Percentiles rank a stretch among this genome's conserved stretches.
Conservation (phyloP, 2,888 invertebrate genomes). For the Caradrina clavipalpis region DNA sequence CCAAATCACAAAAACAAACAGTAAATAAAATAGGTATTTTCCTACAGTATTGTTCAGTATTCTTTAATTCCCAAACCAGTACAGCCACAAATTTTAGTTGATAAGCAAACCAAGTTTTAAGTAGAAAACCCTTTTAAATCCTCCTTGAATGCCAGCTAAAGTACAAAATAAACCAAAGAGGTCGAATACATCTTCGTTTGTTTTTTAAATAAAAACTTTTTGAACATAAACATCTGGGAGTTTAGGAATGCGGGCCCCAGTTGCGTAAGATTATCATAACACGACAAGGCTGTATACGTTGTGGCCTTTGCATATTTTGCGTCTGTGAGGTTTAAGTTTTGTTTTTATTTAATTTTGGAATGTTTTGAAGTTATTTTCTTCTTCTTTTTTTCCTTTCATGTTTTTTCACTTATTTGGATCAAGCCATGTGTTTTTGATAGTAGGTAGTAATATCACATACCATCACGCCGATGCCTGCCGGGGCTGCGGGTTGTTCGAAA, state of each 20-base stretch:
- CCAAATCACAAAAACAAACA: background rate
- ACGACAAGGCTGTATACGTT: conserved; percentile 56
- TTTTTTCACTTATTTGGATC: no score
- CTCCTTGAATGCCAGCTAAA: conserved; percentile 10
- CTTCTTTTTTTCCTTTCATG: background rate
- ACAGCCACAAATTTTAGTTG: conserved; percentile 6
- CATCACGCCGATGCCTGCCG: no score
- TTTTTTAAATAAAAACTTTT: conserved; percentile 55
- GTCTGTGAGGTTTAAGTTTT: conserved; percentile 33
- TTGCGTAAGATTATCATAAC: conserved; percentile 64
- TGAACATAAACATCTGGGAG: conserved; percentile 41
- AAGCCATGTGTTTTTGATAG: no score
- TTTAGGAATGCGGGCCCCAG: conserved; percentile 60
- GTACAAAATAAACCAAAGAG: conserved; percentile 32
- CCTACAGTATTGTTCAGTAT: conserved; percentile 6
- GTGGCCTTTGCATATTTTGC: conserved; percentile 53
- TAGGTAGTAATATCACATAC: no score
- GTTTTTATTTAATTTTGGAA: conserved; percentile 29
- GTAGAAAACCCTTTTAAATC: conserved; percentile 42
- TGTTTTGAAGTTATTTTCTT: conserved; percentile 27
- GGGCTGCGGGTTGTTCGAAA: no score
- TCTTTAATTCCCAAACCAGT: conserved; percentile 11
- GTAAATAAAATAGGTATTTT: background rate
- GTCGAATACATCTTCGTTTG: conserved; percentile 34
- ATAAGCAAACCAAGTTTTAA: conserved; percentile 31